phyloP scores from a whole-genome alignment of 2,888 invertebrate genomes.

The Acanthoscelides obtectus region DNA sequence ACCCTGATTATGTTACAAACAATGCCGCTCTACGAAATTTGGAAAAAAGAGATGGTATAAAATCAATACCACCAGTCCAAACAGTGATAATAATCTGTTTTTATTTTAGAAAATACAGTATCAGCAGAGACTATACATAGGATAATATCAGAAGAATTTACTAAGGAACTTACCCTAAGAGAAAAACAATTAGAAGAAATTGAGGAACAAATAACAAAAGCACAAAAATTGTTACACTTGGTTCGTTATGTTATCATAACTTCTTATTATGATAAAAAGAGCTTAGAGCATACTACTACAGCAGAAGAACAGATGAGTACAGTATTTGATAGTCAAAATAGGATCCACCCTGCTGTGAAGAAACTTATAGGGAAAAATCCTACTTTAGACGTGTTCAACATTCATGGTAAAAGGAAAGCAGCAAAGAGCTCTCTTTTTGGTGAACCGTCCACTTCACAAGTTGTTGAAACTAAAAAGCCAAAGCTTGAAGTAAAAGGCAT shows the following conservation, averaged over 20 bases:
- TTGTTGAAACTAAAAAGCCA: conserved; percentile 17
- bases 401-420: conserved; percentile 19
- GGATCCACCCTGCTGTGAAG: conserved; percentile 73
- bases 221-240: conserved; percentile 55
- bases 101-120: conserved; percentile 42
- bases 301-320: conserved; percentile 36
- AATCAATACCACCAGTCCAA: conserved; percentile 26
- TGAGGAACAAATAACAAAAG: conserved; percentile 59
- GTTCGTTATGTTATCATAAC: conserved; percentile 56
- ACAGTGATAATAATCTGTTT: background rate
- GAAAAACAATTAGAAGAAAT: conserved; percentile 68
- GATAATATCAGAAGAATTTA: conserved; percentile 69
- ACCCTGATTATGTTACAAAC: conserved; percentile 38
- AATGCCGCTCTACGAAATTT: conserved; percentile 34
- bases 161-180: conserved; percentile 62
- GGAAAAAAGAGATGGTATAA: conserved; percentile 32
- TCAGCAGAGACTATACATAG: conserved; percentile 59
- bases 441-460: conserved; percentile 13
- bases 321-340: conserved; percentile 41
- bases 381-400: conserved; percentile 12
- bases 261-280: conserved; percentile 57
- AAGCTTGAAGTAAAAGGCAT: conserved; percentile 18
- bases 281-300: conserved; percentile 45
- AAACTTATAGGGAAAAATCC: conserved; percentile 61
- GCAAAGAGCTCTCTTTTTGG: conserved; percentile 13